Evolutionary conservation across 1,140 invertebrate genomes (phyloP), one percentile per base, ranked within the genome.

Genomic region (Hylaeus anthracinus): DNA sequence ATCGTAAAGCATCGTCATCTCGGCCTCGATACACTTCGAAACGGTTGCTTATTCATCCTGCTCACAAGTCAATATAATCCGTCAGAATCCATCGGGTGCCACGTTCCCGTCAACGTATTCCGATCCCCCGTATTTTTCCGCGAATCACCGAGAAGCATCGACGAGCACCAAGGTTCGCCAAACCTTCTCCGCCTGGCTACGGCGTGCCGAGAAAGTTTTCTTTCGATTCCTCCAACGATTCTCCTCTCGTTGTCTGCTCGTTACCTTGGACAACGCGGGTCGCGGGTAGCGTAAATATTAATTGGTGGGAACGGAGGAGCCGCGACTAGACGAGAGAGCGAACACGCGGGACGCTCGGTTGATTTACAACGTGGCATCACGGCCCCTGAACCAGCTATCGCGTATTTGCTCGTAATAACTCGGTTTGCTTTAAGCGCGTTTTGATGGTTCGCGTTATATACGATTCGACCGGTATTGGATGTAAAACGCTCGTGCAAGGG

Each of bases 1-100:
- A 86, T 86, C 85, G 85, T 86, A 75, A 86, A 86, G 84, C 80
- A 86, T 86, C 81, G 81, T 86, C 85, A 86, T 86, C 84, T 65
- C 69, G 43, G 45, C 77, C 61, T 55, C 72, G 76, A 83, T 86
- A 83, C 63, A 86, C 85, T 83, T 80, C 56, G 61, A 69, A 26
- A 82, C 61, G 79, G 80, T 76, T 82, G 80, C 85, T 83, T 86
- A 76, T 80, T 86, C 85, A 83, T 86, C 75, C 85, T 61, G 74
- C 51, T 82, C 85, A 79, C 84, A 63, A 86, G 80, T 86, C 84
- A 86, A 86, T 86, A 83, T 79, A 86, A 86, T 73, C 61, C 66
- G 71, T 73, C 77, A 61, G 77, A 65, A 73, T 73, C 76, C 67
- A 66, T 51, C 61, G 60, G 39, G 60, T 63, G 14, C 61, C 26